Conservation (phyloP, 2,888 invertebrate genomes). For the Hypena proboscidalis region DNA sequence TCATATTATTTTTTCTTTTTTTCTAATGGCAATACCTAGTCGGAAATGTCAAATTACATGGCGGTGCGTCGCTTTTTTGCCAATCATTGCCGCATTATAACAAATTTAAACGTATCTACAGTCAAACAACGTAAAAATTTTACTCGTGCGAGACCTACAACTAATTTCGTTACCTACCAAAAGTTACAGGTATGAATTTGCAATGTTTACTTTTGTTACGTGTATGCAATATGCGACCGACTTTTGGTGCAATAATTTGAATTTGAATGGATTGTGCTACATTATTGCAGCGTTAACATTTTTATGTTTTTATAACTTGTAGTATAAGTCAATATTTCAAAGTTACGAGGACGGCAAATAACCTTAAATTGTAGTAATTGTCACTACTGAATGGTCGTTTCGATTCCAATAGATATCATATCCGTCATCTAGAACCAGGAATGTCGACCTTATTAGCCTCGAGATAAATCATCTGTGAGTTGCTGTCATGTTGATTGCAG, state of each 20-base stretch:
- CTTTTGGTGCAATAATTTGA: constrained; percentile 28
- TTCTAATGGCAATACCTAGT: constrained; percentile 22
- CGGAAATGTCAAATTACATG: constrained; percentile 71
- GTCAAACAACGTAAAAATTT: constrained; percentile 45
- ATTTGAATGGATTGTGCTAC: constrained; percentile 24
- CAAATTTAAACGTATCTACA: constrained; percentile 64
- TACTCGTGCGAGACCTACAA: constrained; percentile 30
- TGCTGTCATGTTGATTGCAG: constrained; percentile 9
- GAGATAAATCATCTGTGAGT: constrained; percentile 16
- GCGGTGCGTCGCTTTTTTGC: constrained; percentile 79
- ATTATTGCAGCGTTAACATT: constrained; percentile 9
- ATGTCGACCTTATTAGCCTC: constrained; percentile 32
- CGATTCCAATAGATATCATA: constrained; percentile 24
- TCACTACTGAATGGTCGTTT: constrained; percentile 12
- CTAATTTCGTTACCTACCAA: constrained; percentile 31
- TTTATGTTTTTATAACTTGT: neutral
- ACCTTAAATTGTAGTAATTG: constrained; percentile 31
- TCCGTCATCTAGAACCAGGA: constrained; percentile 13
- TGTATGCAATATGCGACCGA: constrained; percentile 23
- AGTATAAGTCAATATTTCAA: constrained; percentile 21
- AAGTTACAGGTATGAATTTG: constrained; percentile 43
- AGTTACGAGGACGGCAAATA: constrained; percentile 13
- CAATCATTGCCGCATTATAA: constrained; percentile 75
- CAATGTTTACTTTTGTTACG: constrained; percentile 26
- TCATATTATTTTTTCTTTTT: neutral